A percentile compares a stretch with the other conserved stretches of the same genome.
phyloP scores from a whole-genome alignment of 2,888 invertebrate genomes.

The Schrankia costaestrigalis region DNA sequence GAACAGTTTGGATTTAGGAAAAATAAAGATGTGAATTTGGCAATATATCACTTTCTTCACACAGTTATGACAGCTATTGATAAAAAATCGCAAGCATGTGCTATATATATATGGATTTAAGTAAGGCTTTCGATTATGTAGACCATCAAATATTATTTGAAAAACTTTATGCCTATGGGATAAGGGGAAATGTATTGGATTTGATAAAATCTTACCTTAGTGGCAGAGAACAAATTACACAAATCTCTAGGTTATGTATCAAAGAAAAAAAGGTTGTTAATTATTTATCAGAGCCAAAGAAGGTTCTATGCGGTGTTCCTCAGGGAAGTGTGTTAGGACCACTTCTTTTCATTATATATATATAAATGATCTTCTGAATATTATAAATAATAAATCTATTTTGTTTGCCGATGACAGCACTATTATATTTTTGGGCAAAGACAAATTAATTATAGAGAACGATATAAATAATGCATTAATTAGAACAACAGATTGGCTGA shows the following conservation, averaged over 20 bases:
- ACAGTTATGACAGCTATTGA: neutral
- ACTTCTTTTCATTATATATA: constrained; percentile 5
- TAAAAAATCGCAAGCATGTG: neutral
- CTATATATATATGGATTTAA: constrained; percentile 2
- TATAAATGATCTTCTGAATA: constrained; percentile 3
- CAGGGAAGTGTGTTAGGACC: constrained; percentile 7
- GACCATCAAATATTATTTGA: neutral
- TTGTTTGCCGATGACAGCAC: constrained; percentile 5
- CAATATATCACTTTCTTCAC: neutral
- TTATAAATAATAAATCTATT: neutral
- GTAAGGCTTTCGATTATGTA: constrained; percentile 2
- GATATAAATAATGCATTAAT: constrained; percentile 1
- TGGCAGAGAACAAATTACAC: neutral
- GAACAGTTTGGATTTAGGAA: constrained; percentile 1
- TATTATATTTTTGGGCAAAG: neutral
- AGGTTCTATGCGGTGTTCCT: constrained; percentile 2
- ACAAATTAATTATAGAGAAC: neutral
- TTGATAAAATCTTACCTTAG: neutral
- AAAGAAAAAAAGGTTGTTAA: neutral
- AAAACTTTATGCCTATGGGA: neutral
- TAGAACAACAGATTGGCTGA: no score
- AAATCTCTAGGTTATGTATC: neutral
- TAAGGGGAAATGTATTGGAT: neutral
- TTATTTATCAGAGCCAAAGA: neutral
- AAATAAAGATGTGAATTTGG: neutral